Percentiles rank a stretch among this genome's conserved stretches.
phyloP scores from a whole-genome alignment of 2,113 vertebrate species.

The Mormyrus iriodes region DNA sequence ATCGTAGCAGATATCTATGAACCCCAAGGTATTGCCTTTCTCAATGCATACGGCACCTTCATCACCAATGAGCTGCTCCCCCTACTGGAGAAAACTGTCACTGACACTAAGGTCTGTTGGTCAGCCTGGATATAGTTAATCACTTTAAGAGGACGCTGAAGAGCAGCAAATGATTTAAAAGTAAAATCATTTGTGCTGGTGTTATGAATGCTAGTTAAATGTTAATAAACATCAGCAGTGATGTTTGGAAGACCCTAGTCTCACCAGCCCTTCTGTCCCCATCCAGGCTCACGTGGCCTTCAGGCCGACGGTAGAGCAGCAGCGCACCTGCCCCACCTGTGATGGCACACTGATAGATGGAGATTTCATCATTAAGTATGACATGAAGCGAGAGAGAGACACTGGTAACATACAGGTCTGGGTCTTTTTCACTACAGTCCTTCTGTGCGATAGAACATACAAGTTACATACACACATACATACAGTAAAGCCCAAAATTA shows the following conservation, averaged over 20 bases:
- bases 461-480: not conserved
- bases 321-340: conserved; percentile 72
- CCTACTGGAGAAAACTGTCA: conserved; percentile 74
- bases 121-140: not conserved
- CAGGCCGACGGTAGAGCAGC: conserved; percentile 68
- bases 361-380: conserved; percentile 80
- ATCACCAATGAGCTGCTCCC: conserved; percentile 74
- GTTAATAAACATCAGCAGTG: not conserved
- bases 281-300: conserved; percentile 39
- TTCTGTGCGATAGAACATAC: not conserved
- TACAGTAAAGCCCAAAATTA: too few relatives aligned
- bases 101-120: conserved; percentile 70
- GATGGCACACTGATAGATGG: conserved; percentile 72
- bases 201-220: not conserved
- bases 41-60: conserved; percentile 74
- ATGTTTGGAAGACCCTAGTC: too few relatives aligned
- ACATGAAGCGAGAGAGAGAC: conserved; percentile 65
- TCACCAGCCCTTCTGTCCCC: too few relatives aligned
- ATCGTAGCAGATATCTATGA: conserved; percentile 81
- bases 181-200: not conserved
- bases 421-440: not conserved
- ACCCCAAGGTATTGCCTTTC: conserved; percentile 73
- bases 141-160: not conserved
- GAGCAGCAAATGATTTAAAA: not conserved
- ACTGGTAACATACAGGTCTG: conserved; percentile 77